A percentile compares a stretch with the other conserved stretches of the same genome.
phyloP scores from a whole-genome alignment of 2,888 invertebrate genomes.

The Drosophila mayaguana region DNA sequence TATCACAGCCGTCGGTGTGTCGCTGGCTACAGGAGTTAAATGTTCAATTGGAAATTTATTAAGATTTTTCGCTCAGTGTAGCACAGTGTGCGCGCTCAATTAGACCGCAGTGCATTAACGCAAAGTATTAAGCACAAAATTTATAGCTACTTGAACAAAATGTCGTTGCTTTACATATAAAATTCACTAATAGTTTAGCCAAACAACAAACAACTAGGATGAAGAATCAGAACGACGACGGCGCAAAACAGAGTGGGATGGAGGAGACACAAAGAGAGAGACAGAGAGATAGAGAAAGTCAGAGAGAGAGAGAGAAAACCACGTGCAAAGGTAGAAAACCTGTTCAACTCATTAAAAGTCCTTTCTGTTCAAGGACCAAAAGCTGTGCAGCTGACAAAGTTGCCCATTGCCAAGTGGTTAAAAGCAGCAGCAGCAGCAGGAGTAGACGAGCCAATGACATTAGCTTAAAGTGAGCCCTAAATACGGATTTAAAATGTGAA shows the following conservation, averaged over 20 bases:
- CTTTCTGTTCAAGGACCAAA: constrained; percentile 34
- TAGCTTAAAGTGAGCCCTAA: not conserved
- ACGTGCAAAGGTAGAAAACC: constrained; percentile 44
- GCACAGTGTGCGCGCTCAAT: constrained; percentile 16
- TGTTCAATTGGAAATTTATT: constrained; percentile 12
- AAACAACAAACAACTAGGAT: constrained; percentile 52
- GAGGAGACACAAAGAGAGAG: not conserved
- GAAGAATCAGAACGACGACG: constrained; percentile 30
- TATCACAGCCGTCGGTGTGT: constrained; percentile 85
- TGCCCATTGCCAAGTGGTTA: constrained; percentile 11
- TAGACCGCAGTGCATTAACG: constrained; percentile 36
- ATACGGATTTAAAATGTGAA: not conserved
- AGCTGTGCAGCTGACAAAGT: constrained; percentile 46
- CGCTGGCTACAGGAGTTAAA: constrained; percentile 75
- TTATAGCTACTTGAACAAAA: constrained; percentile 57
- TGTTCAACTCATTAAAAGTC: constrained; percentile 72
- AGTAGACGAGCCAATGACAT: constrained; percentile 23
- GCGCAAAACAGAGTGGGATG: not conserved
- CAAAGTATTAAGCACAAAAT: constrained; percentile 45
- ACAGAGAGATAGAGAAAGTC: not conserved
- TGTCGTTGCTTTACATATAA: constrained; percentile 50
- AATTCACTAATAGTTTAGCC: constrained; percentile 56
- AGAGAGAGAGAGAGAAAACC: constrained; percentile 12
- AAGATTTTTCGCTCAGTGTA: constrained; percentile 15
- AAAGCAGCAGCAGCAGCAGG: not conserved